Base-by-base conservation (phyloP, 2,113 vertebrate genomes). In the Microcebus ravelobensis region DNA sequence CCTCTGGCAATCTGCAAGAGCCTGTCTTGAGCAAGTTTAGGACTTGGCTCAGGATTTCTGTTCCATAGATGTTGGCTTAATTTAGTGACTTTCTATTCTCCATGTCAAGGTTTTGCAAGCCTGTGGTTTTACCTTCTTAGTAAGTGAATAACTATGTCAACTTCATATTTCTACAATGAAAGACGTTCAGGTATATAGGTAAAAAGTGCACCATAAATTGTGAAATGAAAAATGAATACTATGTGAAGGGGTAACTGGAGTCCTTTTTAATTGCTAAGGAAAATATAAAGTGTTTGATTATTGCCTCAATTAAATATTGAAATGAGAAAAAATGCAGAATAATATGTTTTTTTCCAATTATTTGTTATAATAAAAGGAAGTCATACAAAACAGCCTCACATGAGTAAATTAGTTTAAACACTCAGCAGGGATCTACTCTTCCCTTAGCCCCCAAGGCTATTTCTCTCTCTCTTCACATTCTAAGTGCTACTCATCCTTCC, bases 1-100 rank as follows among this genome's bases (percentile, higher is more conserved):
- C 90, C 82, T 87, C 71, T 65, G 93, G 96, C 96, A 71, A 81
- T 87, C 18, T 20, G 25, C 39, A 81, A 63, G 48, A 81, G 65
- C 76, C 45, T 59, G 68, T 2, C 2, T 84, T 90, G 59, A 42
- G 63, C 29, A 87, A 80, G 12, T 82, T 82, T 83, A 87, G 95
- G 83, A 91, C 65, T 50, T 59, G 45, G 34, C 80, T 88, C 84
- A 96, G 96, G 80, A 90, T 87, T 87, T 96, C 59, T 67, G 20
- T 80, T 96, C 45, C 71, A 68, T 9, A 90, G 90, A 55, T 79
- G 76, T 4, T 77, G 87, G 31, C 70, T 96, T 94, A 42, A 65
- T n/a, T 36, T 65, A 39, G 79, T n/a, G 48, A 57, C 39, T 57
- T 91, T 83, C 31, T 89, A 39, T 82, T 89, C 11, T 52, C 23